Base-by-base conservation (phyloP, 2,113 vertebrate species). In the Symphodus melops region DNA sequence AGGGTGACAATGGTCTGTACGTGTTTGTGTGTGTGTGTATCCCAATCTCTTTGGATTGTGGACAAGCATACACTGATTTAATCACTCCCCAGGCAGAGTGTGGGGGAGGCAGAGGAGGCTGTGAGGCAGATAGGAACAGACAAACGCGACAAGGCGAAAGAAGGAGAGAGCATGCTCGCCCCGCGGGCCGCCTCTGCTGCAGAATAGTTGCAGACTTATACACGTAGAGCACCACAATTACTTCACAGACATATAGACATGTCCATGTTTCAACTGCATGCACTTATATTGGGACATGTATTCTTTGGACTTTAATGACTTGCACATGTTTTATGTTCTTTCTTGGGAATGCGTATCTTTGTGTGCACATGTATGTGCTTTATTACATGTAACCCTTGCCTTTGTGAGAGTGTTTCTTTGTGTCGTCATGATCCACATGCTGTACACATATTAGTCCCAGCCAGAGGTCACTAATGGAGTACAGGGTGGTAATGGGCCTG, bases 71-170 rank as follows among this genome's bases (percentile, higher is more conserved):
- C 87, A 83, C 89, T 90, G 91, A 92, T 93, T 92, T 91, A 93
- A 93, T 93, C 88, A 86, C 86, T 91, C 91, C 86, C 84, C 82
- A 86, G 91, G 91, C 86, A 81, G 76, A 85, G 83, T 86, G 77
- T 81, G 88, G 83, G 83, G 78, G 86, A 91, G 85, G 88, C 79
- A 77, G 86, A 81, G 88, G 85, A 90, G 86, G 81, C 84, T 89
- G 88, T 91, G 91, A 93, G 89, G 84, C 80, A 92, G 88, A 94
- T 92, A 89, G 88, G 83, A 92, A 91, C 90, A 91, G 92, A 93
- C 92, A 92, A 90, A 93, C 56, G 89, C 84, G 91, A 93, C 92
- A 91, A 93, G 92, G 90, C 91, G 84, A 89, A 88, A 92, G 90
- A 90, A 84, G 75, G 71, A 87, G 83, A 59, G 78, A 86, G 84